Evolutionary conservation across 2,113 vertebrate species (phyloP), one percentile per base, ranked within the genome.

Genomic region (Ophiodon elongatus): DNA sequence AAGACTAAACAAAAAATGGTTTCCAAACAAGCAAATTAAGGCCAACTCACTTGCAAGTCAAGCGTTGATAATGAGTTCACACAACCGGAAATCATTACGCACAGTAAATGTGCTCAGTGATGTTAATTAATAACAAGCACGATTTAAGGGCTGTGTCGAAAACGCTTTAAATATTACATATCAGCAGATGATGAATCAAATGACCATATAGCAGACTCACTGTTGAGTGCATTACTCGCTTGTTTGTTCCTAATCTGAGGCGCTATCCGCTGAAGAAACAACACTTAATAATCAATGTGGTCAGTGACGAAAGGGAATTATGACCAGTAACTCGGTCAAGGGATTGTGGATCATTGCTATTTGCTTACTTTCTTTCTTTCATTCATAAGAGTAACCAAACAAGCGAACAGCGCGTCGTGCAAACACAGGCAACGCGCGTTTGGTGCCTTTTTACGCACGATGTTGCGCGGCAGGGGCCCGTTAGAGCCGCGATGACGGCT

Each of bases 21-120:
- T 78, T 89, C 65, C 37, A 33, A 85, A 84, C 73, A 78, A 81
- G 66, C 73, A 91, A 94, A 95, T 93, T 90, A 80, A 85, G 86
- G 88, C 72, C 92, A 93, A 77, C 54, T 91, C 60, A 80, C 90
- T 92, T 89, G 21, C 33, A 83, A 84, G 80, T 85, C 85, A 88
- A 85, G 90, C 89, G 87, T 50, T 19, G 50, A 71, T 80, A 88
- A 87, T 84, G 80, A 75, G 79, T 37, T 76, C 81, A 81, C 76
- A 64, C 15, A 45, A 14, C 54, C 27, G 45, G 41, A 76, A 88
- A 77, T 87, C 70, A 89, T 89, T 70, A 64, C 52, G 65, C 63
- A 3, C 77, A 47, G 45, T 65, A 72, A 74, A 82, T 37, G 43
- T 35, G 64, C 56, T 10, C 72, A 72, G 6, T 39, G 79, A 13